Evolutionary conservation across 2,888 invertebrate genomes (phyloP).

Genomic region (Drosophila hamatofila): DNA sequence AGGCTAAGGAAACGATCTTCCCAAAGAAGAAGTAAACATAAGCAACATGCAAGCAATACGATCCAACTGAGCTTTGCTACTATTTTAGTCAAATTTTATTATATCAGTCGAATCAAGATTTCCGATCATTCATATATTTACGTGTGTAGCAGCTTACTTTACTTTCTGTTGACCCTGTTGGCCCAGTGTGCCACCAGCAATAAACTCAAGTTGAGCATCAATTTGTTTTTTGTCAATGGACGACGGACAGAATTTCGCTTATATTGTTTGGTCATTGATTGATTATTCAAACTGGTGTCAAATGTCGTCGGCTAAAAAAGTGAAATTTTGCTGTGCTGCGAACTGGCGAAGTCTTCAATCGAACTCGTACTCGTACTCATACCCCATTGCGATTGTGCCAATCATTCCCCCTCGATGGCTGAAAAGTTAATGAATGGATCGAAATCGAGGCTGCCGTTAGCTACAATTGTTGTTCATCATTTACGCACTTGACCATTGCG

Average conservation of each 20-base stretch:
- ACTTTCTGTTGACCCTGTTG: constrained; percentile 3
- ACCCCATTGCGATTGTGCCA: constrained; percentile 67
- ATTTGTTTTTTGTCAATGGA: constrained; percentile 18
- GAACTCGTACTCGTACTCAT: constrained; percentile 9
- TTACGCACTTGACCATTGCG: constrained; percentile 58
- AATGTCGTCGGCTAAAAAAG: constrained; percentile 73
- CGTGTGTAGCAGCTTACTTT: constrained; percentile 4
- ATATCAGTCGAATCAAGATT: constrained; percentile 8
- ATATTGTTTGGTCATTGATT: constrained; percentile 51
- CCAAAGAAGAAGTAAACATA: constrained; percentile 75
- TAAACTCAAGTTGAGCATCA: constrained; percentile 48
- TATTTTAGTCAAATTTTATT: constrained; percentile 27
- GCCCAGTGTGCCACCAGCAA: constrained; percentile 37
- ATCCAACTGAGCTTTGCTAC: constrained; percentile 15
- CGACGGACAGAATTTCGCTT: constrained; percentile 16
- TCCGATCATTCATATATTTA: constrained; percentile 11
- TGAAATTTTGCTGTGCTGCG: constrained; percentile 60
- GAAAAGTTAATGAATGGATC: constrained; percentile 67
- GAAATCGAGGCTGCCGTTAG: constrained; percentile 56
- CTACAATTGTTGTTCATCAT: constrained; percentile 62
- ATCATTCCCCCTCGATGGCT: constrained; percentile 62
- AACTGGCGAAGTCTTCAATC: constrained; percentile 27
- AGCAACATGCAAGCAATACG: background rate
- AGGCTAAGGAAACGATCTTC: constrained; percentile 83
- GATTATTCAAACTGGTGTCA: constrained; percentile 63